These are phyloP conservation scores for Mastomys natalensis DNA, from an alignment of 2,113 vertebrate species.

Conservation along the genomic window DNA sequence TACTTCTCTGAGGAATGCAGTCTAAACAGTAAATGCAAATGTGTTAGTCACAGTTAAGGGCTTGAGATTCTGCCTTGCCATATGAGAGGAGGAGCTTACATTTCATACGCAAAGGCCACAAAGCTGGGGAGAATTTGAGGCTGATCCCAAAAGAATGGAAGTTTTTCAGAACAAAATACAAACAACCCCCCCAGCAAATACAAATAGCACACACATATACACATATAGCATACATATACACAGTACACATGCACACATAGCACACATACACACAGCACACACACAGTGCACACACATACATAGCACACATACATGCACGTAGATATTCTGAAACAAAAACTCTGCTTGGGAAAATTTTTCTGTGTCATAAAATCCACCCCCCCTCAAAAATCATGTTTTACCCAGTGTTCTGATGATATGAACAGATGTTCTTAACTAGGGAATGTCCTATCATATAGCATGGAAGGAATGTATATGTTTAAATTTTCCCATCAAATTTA, in stretches of 20 bases:
- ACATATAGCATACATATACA: not conserved
- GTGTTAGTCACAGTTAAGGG: slow-evolving; percentile 22
- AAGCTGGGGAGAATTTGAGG: not conserved
- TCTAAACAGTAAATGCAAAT: not conserved
- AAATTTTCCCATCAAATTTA: not conserved
- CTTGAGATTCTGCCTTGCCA: not conserved
- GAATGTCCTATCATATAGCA: not conserved
- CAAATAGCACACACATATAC: not conserved
- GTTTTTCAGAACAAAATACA: not conserved
- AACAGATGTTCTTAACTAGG: not conserved
- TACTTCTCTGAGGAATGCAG: slow-evolving; percentile 1
- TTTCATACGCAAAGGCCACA: not conserved
- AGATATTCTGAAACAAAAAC: not conserved
- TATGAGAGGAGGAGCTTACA: not conserved
- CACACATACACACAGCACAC: not conserved
- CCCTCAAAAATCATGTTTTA: not conserved
- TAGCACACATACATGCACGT: not conserved
- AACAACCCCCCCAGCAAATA: not conserved
- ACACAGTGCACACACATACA: not conserved
- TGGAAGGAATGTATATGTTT: not conserved
- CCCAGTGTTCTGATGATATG: not conserved
- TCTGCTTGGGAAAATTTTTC: not conserved
- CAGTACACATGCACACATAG: not conserved
- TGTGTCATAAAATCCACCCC: not conserved
- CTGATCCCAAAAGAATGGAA: slow-evolving; percentile 29